Base-by-base conservation (phyloP, 1,140 invertebrate genomes). In the Hestina assimilis region DNA sequence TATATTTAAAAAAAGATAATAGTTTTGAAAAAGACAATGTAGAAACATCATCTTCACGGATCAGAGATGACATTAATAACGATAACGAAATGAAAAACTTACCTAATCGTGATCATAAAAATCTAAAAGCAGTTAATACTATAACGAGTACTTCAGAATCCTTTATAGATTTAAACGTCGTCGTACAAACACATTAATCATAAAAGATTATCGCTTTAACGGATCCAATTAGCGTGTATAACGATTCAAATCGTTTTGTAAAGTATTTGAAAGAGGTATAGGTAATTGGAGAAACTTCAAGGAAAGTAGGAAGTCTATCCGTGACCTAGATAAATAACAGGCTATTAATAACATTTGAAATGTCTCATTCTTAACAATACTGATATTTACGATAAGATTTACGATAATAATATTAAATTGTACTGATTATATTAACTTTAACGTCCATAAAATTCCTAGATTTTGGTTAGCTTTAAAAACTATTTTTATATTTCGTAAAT, bases 111-210 rank as follows among this genome's bases (percentile, higher is more conserved):
- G 41, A 40, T 38, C 46, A 53, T 42, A 58, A 53, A 59, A 33
- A 59, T 23, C 31, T 26, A 46, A 46, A 38, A 17, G 48, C 42
- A 21, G 48, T 59, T 52, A 59, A 52, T 59, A 41, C 33, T 42
- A 42, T 24, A 48, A 38, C 40, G 40, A 51, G 55, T 58, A 46
- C 46, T 58, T 54, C 45, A 57, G 51, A 42, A 56, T 59, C 56
- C 55, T 56, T 26, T 17, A 23, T 19, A 66, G 57, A 53, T 59
- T 50, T 60, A 50, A 60, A 54, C 43, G 58, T 35, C 43, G 33
- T 48, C 42, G 43, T 54, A 60, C 66, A 67, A 74, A 76, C 69
- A 66, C 69, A 72, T 79, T 66, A 66, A 71, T 74, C 75, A 74
- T 72, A 70, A 69, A 70, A 66, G 47, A 53, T 57, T 56, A 59